A percentile compares a stretch with the other conserved stretches of the same genome.
phyloP scores from a whole-genome alignment of 2,113 vertebrate species.

The Willisornis vidua region DNA sequence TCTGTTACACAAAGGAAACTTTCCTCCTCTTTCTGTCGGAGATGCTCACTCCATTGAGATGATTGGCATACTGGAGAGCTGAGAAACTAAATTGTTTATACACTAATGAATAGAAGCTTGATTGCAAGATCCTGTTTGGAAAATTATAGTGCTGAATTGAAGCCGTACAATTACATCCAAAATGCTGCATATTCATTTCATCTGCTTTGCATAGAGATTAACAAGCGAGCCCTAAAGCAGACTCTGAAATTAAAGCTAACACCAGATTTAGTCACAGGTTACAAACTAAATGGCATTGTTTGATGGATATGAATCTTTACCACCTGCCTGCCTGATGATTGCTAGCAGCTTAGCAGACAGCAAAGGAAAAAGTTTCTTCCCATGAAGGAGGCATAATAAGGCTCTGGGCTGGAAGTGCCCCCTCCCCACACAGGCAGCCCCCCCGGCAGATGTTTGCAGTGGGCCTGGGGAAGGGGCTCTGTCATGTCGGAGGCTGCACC shows the following conservation, averaged over 20 bases:
- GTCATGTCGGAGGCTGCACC: not conserved
- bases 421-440: not conserved
- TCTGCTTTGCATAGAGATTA: conserved; percentile 96
- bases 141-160: conserved; percentile 98
- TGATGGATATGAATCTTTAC: conserved; percentile 77
- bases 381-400: conserved; percentile 60
- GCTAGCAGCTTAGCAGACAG: conserved; percentile 70
- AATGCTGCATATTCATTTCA: conserved; percentile 99
- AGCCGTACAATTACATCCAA: conserved; percentile 98
- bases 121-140: conserved; percentile 99
- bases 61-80: conserved; percentile 99
- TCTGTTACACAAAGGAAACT: conserved; percentile 85
- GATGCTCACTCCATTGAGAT: conserved; percentile 85
- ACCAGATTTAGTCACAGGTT: conserved; percentile 89
- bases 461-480: not conserved
- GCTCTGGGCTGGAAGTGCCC: conserved; percentile 50
- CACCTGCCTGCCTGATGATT: conserved; percentile 84
- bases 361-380: conserved; percentile 66
- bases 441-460: conserved; percentile 25
- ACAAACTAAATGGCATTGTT: conserved; percentile 83
- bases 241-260: conserved; percentile 87
- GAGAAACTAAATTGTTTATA: conserved; percentile 98
- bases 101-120: conserved; percentile 99
- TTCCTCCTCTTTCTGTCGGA: conserved; percentile 85
- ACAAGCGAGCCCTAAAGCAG: conserved; percentile 86